phyloP scores from a whole-genome alignment of 2,888 invertebrate species.

The Taenaris catops region DNA sequence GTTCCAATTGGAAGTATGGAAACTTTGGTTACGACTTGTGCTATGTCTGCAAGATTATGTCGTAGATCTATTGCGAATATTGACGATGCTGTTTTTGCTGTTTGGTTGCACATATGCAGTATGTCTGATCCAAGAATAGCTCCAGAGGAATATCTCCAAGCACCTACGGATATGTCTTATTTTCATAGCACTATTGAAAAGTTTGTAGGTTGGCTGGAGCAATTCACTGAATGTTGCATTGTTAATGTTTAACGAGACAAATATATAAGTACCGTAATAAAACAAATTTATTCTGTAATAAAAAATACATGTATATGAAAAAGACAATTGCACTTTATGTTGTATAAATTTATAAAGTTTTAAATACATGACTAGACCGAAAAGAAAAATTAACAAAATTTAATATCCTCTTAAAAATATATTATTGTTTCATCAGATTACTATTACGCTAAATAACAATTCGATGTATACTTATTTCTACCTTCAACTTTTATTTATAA shows the following conservation, averaged over 20 bases:
- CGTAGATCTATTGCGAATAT: conserved; percentile 44
- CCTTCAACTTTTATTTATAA: no score
- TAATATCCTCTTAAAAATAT: no score
- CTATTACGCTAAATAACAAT: no score
- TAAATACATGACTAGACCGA: conserved; percentile 15
- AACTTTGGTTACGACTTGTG: conserved; percentile 44
- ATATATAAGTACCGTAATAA: neutral
- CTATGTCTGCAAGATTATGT: conserved; percentile 58
- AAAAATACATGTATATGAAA: conserved; percentile 6
- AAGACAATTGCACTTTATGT: conserved; percentile 5
- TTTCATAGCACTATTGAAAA: conserved; percentile 46
- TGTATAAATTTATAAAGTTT: neutral
- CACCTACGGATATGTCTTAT: conserved; percentile 48
- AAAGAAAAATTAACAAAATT: no score
- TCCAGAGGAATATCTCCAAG: conserved; percentile 59
- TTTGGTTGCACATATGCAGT: conserved; percentile 64
- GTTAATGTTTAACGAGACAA: conserved; percentile 8
- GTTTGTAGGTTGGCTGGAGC: conserved; percentile 58
- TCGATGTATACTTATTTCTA: no score
- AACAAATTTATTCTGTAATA: conserved; percentile 6
- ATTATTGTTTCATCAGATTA: no score
- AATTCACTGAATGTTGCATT: conserved; percentile 41
- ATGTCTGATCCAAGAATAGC: conserved; percentile 57
- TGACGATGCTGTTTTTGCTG: conserved; percentile 62
- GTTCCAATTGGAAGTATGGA: conserved; percentile 53